Base-by-base conservation (phyloP, 2,888 invertebrate species). In the Aquatica leii region DNA sequence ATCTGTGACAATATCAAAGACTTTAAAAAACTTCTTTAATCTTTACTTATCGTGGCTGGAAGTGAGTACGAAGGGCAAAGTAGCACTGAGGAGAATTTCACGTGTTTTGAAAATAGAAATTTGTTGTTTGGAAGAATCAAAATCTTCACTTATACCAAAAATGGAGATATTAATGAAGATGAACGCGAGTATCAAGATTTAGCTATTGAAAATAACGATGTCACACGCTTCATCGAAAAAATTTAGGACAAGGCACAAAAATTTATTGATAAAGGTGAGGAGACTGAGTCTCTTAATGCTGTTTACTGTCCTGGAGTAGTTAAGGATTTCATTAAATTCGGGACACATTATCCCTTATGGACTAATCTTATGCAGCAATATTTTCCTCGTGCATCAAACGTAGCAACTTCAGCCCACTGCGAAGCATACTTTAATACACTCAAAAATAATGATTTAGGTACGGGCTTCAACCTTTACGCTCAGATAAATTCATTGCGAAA, bases 61-160 rank as follows among this genome's bases (percentile, higher is more conserved):
- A 37, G 37, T 37, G 37, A 37, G 12, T 37, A 37, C 37, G n/a
- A 37, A 37, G 12, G 12, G 37, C 37, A 37, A 37, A 37, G 37
- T 37, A 37, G 37, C 37, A 37, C 11, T 8, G 37, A 11, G 37
- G 37, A 37, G 2, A 37, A 37, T 37, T 37, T 11, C 37, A 37
- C 37, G 37, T 37, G 37, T 37, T 37, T 37, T 37, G 37, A 37
- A 37, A 37, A 37, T 37, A 37, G 37, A 37, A 37, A 37, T 37
- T 37, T 37, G 2, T 37, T 37, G 37, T 37, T 37, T 37, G 37
- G 9, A 37, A 37, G 37, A 37, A 37, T 37, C 37, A 37, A 37
- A 37, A 37, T 11, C 37, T 37, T 37, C 12, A 37, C 2, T 37
- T 37, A 37, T 37, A 37, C 37, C 11, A 12, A 37, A 37, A 11